Conservation (phyloP, 2,797 vertebrate species). For the Poeciliopsis infans region DNA sequence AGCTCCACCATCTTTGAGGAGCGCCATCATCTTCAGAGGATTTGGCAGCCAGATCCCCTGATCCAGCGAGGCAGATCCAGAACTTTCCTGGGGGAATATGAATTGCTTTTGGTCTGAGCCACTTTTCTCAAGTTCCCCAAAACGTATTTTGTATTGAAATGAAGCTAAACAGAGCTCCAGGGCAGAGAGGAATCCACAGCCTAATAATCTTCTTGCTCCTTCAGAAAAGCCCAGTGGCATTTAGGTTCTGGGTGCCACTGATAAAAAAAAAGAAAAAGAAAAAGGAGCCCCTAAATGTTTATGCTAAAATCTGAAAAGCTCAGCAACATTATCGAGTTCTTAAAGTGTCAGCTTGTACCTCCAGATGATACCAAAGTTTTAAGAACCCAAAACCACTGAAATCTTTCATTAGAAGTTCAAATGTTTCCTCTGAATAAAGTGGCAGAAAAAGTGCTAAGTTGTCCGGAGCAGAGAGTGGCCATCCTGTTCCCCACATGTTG, state of each 20-base stretch:
- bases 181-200: conserved; percentile 1
- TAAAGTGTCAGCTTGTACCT: neutral
- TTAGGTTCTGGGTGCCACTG: conserved; percentile 2
- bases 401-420: neutral
- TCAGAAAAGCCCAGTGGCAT: neutral
- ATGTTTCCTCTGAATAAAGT: neutral
- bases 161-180: conserved; percentile 7
- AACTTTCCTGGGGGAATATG: neutral
- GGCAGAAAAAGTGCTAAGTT: neutral
- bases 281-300: neutral
- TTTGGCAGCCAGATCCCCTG: neutral
- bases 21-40: conserved; percentile 1
- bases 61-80: neutral
- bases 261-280: neutral
- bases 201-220: conserved; percentile 1
- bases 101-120: neutral
- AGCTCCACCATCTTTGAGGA: conserved; percentile 1
- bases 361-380: neutral
- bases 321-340: neutral
- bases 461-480: neutral
- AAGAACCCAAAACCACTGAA: neutral
- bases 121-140: neutral
- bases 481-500: neutral
- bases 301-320: neutral
- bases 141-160: conserved; percentile 2